Evolutionary conservation across 2,113 vertebrate species (phyloP), one percentile per base, ranked within the genome.

Genomic region (Istiophorus platypterus): DNA sequence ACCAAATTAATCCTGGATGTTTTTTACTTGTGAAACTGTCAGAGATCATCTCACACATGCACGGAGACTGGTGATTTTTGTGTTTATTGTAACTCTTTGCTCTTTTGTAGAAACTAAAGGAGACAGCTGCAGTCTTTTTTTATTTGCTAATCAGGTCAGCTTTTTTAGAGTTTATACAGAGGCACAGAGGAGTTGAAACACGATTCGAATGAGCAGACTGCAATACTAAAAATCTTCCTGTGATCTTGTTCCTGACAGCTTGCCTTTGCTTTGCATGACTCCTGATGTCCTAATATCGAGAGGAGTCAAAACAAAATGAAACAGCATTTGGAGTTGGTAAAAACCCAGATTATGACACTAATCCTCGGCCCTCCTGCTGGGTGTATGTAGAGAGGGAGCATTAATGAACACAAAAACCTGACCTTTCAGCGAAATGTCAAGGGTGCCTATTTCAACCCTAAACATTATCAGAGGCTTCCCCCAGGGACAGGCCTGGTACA

Each of bases 371-470:
- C 76, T 27, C 34, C 58, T 49, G 66, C 57, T 78, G 78, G 64
- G 63, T 64, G 37, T 34, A 84, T 86, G 74, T 90, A 84, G 76
- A 82, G 76, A 26, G 24, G 15, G 59, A 77, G 37, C 67, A 77
- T 84, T 82, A 84, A 92, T 80, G 66, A 90, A 92, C 77, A 88
- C 73, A 87, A 90, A 90, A 92, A 85, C 78, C 74, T 91, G 91
- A 92, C 94, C 93, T 94, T 95, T 93, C 64, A 29, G 66, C 0
- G 24, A 90, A 94, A 95, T 94, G 92, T 92, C 92, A 93, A 88
- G 91, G 87, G 87, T 88, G 82, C 73, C 76, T 45, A 59, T 92
- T 91, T 93, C 84, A 89, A 89, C 82, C 88, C 85, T 88, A 92
- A 93, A 92, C 87, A 92, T 92, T 89, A 88, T 92, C 84, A 90